A percentile compares a stretch with the other conserved stretches of the same genome.
These are phyloP conservation scores for Eubasilissa splendida DNA, from an alignment of 2,888 invertebrate species.

Conservation along the genomic window DNA sequence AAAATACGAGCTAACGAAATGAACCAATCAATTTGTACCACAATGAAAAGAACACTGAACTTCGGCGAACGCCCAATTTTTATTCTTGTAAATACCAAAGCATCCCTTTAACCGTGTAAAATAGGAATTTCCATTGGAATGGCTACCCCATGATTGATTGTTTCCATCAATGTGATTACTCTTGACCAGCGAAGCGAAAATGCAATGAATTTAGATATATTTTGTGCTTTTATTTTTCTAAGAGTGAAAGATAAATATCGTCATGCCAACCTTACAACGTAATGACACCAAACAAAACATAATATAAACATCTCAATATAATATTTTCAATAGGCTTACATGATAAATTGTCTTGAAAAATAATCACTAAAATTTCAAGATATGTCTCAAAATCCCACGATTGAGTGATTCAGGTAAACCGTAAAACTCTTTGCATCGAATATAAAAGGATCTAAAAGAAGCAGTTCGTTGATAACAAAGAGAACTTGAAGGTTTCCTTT, in stretches of 20 bases:
- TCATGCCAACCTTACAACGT: too few species aligned
- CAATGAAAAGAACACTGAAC: conserved; percentile 1
- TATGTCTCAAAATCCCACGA: too few species aligned
- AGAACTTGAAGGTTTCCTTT: conserved; percentile 22
- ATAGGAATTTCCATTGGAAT: conserved; percentile 12
- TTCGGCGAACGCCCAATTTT: conserved; percentile 15
- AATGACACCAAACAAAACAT: too few species aligned
- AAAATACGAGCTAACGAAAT: not conserved
- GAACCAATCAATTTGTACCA: conserved; percentile 5
- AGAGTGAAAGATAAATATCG: not conserved
- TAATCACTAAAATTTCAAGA: too few species aligned
- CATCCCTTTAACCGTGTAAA: conserved; percentile 23
- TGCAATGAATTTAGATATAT: conserved; percentile 1
- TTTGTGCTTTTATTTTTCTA: not conserved
- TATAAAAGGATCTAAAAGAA: conserved; percentile 21
- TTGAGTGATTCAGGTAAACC: not conserved
- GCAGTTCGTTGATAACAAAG: conserved; percentile 22
- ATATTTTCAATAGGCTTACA: too few species aligned
- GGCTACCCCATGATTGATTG: conserved; percentile 34
- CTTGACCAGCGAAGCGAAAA: conserved; percentile 10
- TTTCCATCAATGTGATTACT: conserved; percentile 31
- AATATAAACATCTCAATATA: too few species aligned
- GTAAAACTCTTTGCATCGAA: not conserved
- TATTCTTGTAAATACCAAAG: conserved; percentile 21
- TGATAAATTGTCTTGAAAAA: too few species aligned